Evolutionary conservation across 2,888 invertebrate species (phyloP), one percentile per base, ranked within the genome.

Genomic region (Lamellibrachia columna): DNA sequence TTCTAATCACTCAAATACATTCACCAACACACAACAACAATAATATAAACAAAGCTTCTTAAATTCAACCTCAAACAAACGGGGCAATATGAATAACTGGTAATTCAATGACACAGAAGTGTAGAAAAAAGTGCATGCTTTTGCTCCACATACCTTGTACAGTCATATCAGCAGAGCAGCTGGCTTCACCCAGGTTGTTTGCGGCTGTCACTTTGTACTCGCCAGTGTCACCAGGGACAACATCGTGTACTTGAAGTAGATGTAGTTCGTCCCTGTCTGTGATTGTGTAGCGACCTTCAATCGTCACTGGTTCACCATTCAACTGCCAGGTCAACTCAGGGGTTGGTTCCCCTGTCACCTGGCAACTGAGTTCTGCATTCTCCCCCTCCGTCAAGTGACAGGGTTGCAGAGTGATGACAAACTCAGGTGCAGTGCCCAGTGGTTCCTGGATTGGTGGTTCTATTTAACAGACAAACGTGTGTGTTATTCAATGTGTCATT

Each of bases 131-230:
- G 75, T 75, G 3, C 15, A 75, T 22, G 3, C 2, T 7, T 55
- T 55, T 22, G 22, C 75, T 75, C 22, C 75, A 75, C 15, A 15
- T 75, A 92, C 92, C 92, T 91, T 28, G 98, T 95, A 99, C 98
- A 22, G 97, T 53, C 53, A 91, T 53, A 15, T 91, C 53, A 6
- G 92, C 92, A 93, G 96, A 96, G 94, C 96, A 96, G 92, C 96
- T 95, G 52, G 94, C 95, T 53, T 93, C 95, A 93, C 95, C 96
- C 52, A 94, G 94, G 9, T 95, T 94, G 93, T 96, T 96, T 52
- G 97, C 97, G 92, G 98, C 97, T 58, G 98, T 97, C 11, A 98
- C 97, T 96, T 98, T 98, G 97, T 98, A 99, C 52, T 92, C 93
- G n/a, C 94, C 94, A 55, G 92, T 93, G 92, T 95, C 93, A 0